Evolutionary conservation across 2,797 vertebrate species (phyloP).

Genomic region (Astyanax mexicanus): DNA sequence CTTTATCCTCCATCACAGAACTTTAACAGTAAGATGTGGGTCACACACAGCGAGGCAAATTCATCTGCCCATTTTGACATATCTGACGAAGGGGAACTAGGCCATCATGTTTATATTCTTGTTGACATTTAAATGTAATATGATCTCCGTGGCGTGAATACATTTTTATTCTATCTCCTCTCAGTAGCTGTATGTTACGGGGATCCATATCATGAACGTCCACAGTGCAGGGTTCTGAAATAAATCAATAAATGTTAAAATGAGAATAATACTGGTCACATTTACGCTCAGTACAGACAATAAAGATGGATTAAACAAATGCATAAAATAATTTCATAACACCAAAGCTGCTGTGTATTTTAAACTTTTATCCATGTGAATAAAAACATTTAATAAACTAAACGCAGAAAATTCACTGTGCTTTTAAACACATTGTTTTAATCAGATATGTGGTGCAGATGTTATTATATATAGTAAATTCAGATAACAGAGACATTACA

Average conservation of each 20-base stretch:
- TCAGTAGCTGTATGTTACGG: not conserved
- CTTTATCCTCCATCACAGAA: too few relatives aligned
- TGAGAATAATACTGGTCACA: not conserved
- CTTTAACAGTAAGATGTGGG: not conserved
- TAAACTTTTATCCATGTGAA: too few relatives aligned
- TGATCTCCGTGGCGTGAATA: not conserved
- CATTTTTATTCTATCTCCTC: not conserved
- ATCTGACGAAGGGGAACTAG: not conserved
- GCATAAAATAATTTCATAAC: too few relatives aligned
- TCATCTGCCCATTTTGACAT: not conserved
- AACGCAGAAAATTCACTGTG: too few relatives aligned
- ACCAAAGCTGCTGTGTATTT: too few relatives aligned
- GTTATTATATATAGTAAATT: too few relatives aligned
- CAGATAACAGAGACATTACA: too few relatives aligned
- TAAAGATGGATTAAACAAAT: too few relatives aligned
- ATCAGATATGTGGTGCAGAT: too few relatives aligned
- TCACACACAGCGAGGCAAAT: not conserved
- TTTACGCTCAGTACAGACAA: not conserved
- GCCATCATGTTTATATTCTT: not conserved
- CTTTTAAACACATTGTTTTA: too few relatives aligned
- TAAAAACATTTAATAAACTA: too few relatives aligned
- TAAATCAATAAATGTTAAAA: not conserved
- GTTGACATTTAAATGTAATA: not conserved
- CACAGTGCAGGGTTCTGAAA: slow-evolving; percentile 8
- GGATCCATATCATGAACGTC: not conserved